Base-by-base conservation (phyloP, 2,888 invertebrate species). In the Cryptosula pallasiana region DNA sequence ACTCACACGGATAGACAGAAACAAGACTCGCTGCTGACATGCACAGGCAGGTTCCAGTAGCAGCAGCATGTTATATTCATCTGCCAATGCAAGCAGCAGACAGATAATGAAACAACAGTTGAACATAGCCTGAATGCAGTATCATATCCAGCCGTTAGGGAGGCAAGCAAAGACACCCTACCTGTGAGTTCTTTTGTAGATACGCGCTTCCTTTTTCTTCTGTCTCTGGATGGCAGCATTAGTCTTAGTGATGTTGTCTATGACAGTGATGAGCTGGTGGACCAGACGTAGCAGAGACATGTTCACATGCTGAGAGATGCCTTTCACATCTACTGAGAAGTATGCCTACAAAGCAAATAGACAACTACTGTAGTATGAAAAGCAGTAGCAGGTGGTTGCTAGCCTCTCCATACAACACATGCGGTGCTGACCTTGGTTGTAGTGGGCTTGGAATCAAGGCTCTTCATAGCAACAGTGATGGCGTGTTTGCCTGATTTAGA, bases 181-280 rank as follows among this genome's bases (percentile, higher is more conserved):
- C 70, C 70, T 76, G 76, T 82, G 82, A 3, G 81, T 81, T 55
- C 78, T 70, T 23, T 54, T 77, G 27, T 79, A 77, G 79, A 80
- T 80, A 58, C 79, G 79, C 32, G 78, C 74, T 35, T 79, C 78
- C 20, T 76, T 86, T 0, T 83, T 80, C 76, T 92, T 91, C 77
- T 91, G 91, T 77, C 92, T 90, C 71, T 57, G 32, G 73, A 96
- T 87, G 80, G 95, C 95, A 78, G 91, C 90, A 82, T 94, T 93
- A 0, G 95, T 95, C 82, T 95, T 94, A 82, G 94, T 93, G 0
- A 96, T 94, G 83, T 95, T 96, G 85, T 95, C 94, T 85, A 95
- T 95, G 95, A 97, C 95, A 81, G 94, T 95, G 80, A 92, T 93
- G 81, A 97, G 95, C 87, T 97, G 97, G 86, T 97, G 95, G 73